A percentile compares a stretch with the other conserved stretches of the same genome.
These are phyloP conservation scores for Tor tambroides DNA, from an alignment of 2,113 vertebrate genomes.

Conservation along the genomic window DNA sequence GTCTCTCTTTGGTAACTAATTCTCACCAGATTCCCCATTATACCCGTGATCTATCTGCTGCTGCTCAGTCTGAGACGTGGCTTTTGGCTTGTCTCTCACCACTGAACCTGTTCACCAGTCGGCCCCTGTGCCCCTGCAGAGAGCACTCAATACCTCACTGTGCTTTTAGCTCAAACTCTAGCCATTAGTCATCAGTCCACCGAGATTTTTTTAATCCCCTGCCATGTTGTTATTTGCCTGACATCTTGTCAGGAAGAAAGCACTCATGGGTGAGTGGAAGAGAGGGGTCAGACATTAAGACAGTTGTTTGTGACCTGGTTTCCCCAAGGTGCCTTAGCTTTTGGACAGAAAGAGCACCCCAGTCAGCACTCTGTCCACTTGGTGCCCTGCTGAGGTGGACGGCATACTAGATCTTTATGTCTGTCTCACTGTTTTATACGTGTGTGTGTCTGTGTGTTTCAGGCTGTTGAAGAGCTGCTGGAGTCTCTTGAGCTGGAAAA, in stretches of 20 bases:
- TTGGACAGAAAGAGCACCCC: not conserved
- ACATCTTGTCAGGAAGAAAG: slow-evolving; percentile 24
- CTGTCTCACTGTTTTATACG: slow-evolving; percentile 14
- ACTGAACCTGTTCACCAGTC: slow-evolving; percentile 47
- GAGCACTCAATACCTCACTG: slow-evolving; percentile 20
- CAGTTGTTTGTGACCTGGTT: slow-evolving; percentile 36
- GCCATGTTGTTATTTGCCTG: slow-evolving; percentile 35
- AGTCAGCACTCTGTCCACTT: slow-evolving; percentile 41
- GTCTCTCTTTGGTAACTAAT: not conserved
- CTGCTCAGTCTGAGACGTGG: not conserved
- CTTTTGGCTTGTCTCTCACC: slow-evolving; percentile 17
- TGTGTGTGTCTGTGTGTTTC: slow-evolving; percentile 50
- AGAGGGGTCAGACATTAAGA: slow-evolving; percentile 18
- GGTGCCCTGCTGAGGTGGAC: not conserved
- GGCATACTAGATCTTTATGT: not conserved
- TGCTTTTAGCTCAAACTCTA: slow-evolving; percentile 26
- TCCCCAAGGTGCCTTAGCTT: slow-evolving; percentile 8
- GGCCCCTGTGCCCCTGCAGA: slow-evolving; percentile 27
- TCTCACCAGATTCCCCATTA: not conserved
- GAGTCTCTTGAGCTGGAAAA: slow-evolving; percentile 94
- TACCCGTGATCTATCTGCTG: slow-evolving; percentile 12
- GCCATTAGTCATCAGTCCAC: slow-evolving; percentile 16
- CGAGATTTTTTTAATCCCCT: slow-evolving; percentile 1
- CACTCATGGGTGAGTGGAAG: slow-evolving; percentile 19
- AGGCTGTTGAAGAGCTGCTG: slow-evolving; percentile 94